Base-by-base conservation (phyloP, 2,888 invertebrate species). In the Leucania comma region DNA sequence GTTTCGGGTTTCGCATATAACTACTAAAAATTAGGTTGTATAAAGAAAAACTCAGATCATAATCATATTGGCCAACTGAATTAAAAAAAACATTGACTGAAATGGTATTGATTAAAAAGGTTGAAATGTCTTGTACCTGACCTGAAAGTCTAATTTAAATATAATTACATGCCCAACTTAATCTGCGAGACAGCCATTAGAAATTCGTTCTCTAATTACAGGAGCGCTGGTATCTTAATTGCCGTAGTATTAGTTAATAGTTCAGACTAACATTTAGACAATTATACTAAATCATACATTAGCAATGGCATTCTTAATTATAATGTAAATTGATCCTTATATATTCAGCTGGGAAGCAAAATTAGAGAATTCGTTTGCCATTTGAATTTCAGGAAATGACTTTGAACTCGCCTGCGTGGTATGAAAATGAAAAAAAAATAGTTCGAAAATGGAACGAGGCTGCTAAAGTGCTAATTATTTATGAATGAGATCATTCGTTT, bases 121-220 rank as follows among this genome's bases (percentile, higher is more conserved):
- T 3, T 12, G 24, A 26, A 53, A 32, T 32, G 3, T 1, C n/a
- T 6, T 29, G 26, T 50, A 56, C 48, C 61, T 62, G 38, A 53
- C 38, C 38, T 9, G n/a, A 51, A 58, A 26, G 5, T 22, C 14
- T 26, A 42, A 46, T 32, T 61, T 20, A 12, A 67, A 69, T 20
- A 29, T 38, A 61, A 74, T 69, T 75, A 56, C 14, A n/a, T 59
- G 46, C 9, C 46, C 14, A 69, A 75, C 38, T 70, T 53, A 64
- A 76, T 76, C 57, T 61, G n/a, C 8, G 24, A 58, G 32, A 65
- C 64, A 68, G 9, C 51, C 54, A 68, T 81, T 72, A 72, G 32
- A 22, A 72, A 77, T 77, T 81, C 72, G 60, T 64, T 65, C 72
- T 46, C 38, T 77, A 77, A 77, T 78, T 78, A 81, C 67, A 61